These are phyloP conservation scores for Laticauda colubrina DNA, from an alignment of 2,113 vertebrate genomes.

Conservation along the genomic window DNA sequence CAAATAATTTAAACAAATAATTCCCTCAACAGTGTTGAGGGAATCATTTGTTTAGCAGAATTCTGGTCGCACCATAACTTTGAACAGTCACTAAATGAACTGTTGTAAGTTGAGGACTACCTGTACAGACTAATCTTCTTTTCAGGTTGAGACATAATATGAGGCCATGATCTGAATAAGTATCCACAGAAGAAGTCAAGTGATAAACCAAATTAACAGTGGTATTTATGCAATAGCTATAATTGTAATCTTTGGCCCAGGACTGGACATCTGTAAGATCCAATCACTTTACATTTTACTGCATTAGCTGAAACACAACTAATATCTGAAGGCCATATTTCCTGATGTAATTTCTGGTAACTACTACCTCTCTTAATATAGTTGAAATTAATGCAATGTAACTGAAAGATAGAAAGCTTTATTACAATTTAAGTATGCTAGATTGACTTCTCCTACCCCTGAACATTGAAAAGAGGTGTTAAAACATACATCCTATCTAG, in stretches of 20 bases:
- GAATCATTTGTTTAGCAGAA: too few species aligned
- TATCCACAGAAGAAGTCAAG: not conserved
- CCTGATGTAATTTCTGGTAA: constrained; percentile 7
- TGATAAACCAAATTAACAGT: not conserved
- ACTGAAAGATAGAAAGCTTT: not conserved
- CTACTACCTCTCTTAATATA: not conserved
- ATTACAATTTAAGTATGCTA: constrained; percentile 10
- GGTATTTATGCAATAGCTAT: not conserved
- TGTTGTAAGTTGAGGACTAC: too few species aligned
- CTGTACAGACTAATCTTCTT: not conserved
- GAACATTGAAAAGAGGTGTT: not conserved
- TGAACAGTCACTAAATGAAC: too few species aligned
- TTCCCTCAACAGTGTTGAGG: too few species aligned
- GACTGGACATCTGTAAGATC: not conserved
- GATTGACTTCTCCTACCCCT: constrained; percentile 5
- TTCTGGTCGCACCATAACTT: too few species aligned
- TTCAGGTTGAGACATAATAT: not conserved
- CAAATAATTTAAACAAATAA: too few species aligned
- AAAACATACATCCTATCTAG: not conserved
- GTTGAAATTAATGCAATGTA: not conserved
- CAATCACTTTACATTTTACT: not conserved
- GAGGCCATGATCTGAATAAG: not conserved
- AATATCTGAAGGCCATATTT: not conserved
- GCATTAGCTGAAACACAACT: not conserved
- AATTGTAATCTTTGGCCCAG: not conserved